Base-by-base conservation (phyloP, 2,113 vertebrate genomes). In the Stigmatopora argus region DNA sequence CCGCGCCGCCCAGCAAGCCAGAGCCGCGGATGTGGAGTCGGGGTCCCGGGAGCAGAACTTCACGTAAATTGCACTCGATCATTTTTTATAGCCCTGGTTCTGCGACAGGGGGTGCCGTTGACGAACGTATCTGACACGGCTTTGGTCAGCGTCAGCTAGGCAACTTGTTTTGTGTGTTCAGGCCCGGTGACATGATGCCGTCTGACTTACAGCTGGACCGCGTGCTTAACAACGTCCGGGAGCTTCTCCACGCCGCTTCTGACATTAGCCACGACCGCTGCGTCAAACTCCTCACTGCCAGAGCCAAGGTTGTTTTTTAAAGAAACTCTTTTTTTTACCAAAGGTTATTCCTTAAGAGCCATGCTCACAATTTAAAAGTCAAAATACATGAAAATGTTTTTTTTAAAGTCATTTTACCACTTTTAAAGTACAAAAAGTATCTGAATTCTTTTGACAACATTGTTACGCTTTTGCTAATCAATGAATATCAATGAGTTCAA, bases 221-320 rank as follows among this genome's bases (percentile, higher is more conserved):
- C 26, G 87, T 98, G 78, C 91, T 92, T 61, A 93, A 87, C 80
- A 94, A 85, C 78, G 86, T 93, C 65, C 95, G 96, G 67, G 96
- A 98, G 71, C 87, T 98, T 52, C 83, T 98, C 63, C 90, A 91
- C 80, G 90, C 87, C 0, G 94, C 97, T 7, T 98, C 95, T 0
- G 96, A 99, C 74, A 83, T 94, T 79, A 96, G 95, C 88, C 97
- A 99, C 0, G 96, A 99, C 83, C 94, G 96, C 78, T 95, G 95
- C 0, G 95, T 96, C 79, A 99, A 97, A 78, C 94, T 99, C 67
- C 93, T 99, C 38, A 93, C 93, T 68, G 93, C 94, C 62, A 91
- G 95, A 85, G 94, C 95, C 71, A 98, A 96, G 93, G 97, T 98
- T 41, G 38, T 41, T 41, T 41, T 41, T 41, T 8, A 41, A 41